These are phyloP conservation scores for Heliconius eleuchia DNA, from an alignment of 1,140 invertebrate genomes.

Conservation along the genomic window DNA sequence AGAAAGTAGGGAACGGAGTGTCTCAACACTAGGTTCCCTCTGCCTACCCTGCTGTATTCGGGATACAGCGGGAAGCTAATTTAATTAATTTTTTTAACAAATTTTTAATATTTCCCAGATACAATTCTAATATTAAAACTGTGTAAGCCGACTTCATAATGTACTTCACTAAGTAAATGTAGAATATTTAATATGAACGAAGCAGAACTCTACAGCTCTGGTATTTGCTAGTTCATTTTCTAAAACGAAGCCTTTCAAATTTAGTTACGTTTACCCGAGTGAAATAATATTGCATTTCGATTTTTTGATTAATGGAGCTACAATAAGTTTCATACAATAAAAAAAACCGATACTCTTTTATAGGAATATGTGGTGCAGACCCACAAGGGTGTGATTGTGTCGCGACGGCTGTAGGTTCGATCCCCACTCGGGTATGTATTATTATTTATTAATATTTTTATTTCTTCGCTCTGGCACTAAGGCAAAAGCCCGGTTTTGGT, in stretches of 20 bases:
- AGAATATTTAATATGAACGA: slow-evolving; percentile 13
- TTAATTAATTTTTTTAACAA: no score
- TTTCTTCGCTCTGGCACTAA: no score
- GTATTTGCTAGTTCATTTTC: slow-evolving; percentile 25
- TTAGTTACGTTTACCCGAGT: slow-evolving; percentile 11
- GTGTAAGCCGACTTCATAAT: slow-evolving; percentile 5
- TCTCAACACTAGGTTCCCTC: no score
- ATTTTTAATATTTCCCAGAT: not conserved
- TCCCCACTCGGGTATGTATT: no score
- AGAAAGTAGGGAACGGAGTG: no score
- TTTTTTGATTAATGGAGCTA: not conserved
- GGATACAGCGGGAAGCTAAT: no score
- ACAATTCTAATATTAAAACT: not conserved
- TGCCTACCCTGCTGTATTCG: no score
- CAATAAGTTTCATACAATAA: not conserved
- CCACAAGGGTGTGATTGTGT: no score
- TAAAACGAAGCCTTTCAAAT: slow-evolving; percentile 28
- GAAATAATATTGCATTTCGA: slow-evolving; percentile 19
- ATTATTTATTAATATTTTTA: no score
- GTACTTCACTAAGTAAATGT: slow-evolving; percentile 20
- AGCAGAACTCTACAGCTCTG: slow-evolving; percentile 5
- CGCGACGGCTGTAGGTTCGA: no score
- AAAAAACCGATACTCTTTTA: not conserved
- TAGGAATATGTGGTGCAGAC: no score
- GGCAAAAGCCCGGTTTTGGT: no score